Evolutionary conservation across 2,888 invertebrate species (phyloP), one percentile per base, ranked within the genome.

Genomic region (Pandemis heparana): DNA sequence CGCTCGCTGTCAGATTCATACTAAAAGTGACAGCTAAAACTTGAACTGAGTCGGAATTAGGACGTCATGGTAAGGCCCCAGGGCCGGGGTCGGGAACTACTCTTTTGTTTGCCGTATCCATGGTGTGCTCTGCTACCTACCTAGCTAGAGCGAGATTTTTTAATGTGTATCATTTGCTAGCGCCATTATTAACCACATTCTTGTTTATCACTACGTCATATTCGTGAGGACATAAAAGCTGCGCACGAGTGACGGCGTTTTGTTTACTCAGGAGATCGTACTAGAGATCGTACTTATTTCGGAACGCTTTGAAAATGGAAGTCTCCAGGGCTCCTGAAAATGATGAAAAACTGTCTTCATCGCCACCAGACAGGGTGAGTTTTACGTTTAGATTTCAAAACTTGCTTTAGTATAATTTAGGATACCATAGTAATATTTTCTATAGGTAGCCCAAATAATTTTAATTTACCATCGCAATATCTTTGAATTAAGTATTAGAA

Each of bases 321-420:
- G 32, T 75, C 23, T 16, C 41, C 46, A 70, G 38, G 16, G 10
- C 60, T 56, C 67, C 63, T 16, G 53, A 67, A 56, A 65, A 46
- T 51, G 66, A 64, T 46, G 63, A 70, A n/a, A 66, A 65, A 18
- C 59, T 74, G 48, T 74, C 75, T 1, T 70, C 70, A 6, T 75
- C 75, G 10, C 75, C 75, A 5, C 75, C 75, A 23, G 75, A 75
- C 70, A 74, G 60, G 74, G 75, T 75, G 62, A 65, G 75, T 61
- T 32, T 23, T 14, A 39, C 38, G 5, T 56, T 53, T 53, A 53
- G 18, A 18, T 18, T 46, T 5, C 9, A 5, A 0, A 41, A 8
- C 14, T 14, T n/a, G 48, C 48, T 6, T 48, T n/a, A 14, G 14
- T n/a, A 5, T 48, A 1, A n/a, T 48, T 48, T 48, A n/a, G 6